phyloP scores from a whole-genome alignment of 2,113 vertebrate species.

The Tachysurus fulvidraco region DNA sequence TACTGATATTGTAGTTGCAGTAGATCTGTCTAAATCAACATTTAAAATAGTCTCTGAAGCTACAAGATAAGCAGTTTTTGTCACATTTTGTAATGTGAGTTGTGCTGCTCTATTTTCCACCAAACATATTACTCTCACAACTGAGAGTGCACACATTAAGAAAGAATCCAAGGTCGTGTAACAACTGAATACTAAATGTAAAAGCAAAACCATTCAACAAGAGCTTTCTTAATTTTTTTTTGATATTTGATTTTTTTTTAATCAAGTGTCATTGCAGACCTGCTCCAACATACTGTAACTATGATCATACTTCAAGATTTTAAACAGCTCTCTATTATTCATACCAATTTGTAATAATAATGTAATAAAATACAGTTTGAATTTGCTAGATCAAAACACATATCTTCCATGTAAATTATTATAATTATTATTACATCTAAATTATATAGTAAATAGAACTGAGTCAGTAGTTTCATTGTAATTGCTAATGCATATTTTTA shows the following conservation, averaged over 20 bases:
- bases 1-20: not conserved
- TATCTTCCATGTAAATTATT: no score
- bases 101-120: not conserved
- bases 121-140: not conserved
- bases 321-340: not conserved
- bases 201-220: not conserved
- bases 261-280: not conserved
- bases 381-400: not conserved
- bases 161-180: not conserved
- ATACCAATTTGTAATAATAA: not conserved
- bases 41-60: not conserved
- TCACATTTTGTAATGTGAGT: not conserved
- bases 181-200: not conserved
- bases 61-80: not conserved
- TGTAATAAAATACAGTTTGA: not conserved
- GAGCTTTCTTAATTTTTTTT: not conserved
- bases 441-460: not conserved
- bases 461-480: not conserved
- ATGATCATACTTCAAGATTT: not conserved
- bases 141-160: not conserved
- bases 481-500: not conserved
- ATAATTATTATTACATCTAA: not conserved
- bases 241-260: not conserved
- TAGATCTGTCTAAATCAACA: not conserved
- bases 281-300: not conserved